Conservation (phyloP, 2,113 vertebrate genomes). For the Poeciliopsis occidentalis region DNA sequence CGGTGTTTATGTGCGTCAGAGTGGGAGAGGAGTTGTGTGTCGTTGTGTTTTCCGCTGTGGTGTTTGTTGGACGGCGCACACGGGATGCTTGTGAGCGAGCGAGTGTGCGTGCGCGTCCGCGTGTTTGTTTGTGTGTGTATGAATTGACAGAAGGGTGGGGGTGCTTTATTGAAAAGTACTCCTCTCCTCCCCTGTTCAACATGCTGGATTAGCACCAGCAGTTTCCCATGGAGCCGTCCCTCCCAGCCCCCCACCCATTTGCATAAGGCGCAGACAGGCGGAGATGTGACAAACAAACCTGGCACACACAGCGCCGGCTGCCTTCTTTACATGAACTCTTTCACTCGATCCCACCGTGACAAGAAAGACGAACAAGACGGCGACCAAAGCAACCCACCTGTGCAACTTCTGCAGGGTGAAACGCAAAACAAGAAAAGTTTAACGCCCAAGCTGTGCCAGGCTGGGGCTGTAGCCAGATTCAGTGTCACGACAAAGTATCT, state of each 20-base stretch:
- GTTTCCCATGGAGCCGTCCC: conserved; percentile 81
- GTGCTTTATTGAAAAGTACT: conserved; percentile 78
- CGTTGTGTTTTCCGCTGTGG: conserved; percentile 47
- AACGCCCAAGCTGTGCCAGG: conserved; percentile 26
- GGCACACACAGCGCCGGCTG: conserved; percentile 74
- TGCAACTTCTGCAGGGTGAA: conserved; percentile 13
- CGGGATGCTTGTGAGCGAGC: conserved; percentile 51
- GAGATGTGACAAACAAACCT: conserved; percentile 82
- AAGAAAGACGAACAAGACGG: conserved; percentile 25
- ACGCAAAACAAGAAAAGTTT: background rate
- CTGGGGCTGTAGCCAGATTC: background rate
- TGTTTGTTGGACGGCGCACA: conserved; percentile 50
- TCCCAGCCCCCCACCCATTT: conserved; percentile 66
- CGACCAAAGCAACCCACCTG: conserved; percentile 52
- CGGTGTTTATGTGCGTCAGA: conserved; percentile 68
- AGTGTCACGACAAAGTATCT: no score
- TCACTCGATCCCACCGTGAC: conserved; percentile 38
- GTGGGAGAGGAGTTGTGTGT: conserved; percentile 36
- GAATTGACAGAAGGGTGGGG: conserved; percentile 63
- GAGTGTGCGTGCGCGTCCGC: conserved; percentile 21
- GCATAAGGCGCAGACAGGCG: conserved; percentile 82
- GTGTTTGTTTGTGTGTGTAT: conserved; percentile 57
- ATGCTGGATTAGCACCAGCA: conserved; percentile 83
- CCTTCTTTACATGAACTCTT: conserved; percentile 68
- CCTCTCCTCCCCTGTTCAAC: conserved; percentile 81